These are phyloP conservation scores for Artibeus jamaicensis DNA, from an alignment of 2,797 vertebrate species.

Conservation along the genomic window DNA sequence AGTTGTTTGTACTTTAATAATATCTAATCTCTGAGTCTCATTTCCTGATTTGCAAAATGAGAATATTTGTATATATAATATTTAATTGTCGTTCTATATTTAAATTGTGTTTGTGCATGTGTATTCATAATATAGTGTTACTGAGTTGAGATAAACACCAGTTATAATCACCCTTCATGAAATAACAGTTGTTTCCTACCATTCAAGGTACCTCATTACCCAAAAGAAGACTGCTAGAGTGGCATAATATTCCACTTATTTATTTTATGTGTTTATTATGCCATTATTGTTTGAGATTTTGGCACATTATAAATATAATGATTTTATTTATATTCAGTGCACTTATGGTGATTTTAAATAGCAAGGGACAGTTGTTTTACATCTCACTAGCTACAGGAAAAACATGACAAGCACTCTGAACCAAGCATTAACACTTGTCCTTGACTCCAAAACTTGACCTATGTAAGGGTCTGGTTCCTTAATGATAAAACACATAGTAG, in stretches of 20 bases:
- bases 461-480: background rate
- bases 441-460: constrained; percentile 46
- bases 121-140: background rate
- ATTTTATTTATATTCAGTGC: background rate
- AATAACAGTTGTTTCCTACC: background rate
- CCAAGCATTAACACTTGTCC: background rate
- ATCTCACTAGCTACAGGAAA: background rate
- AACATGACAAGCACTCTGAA: constrained; percentile 24
- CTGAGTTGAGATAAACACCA: background rate
- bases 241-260: background rate
- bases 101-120: background rate
- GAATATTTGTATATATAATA: background rate
- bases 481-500: background rate
- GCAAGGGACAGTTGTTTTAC: constrained; percentile 17
- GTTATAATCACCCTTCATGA: background rate
- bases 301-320: no score
- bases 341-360: constrained; percentile 39
- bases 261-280: background rate
- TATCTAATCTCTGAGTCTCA: background rate
- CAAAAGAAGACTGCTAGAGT: background rate
- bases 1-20: background rate
- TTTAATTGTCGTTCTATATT: background rate
- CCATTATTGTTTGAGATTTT: background rate
- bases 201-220: background rate
- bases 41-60: background rate